Conservation (phyloP, 2,888 invertebrate species). For the Gerris lacustris region DNA sequence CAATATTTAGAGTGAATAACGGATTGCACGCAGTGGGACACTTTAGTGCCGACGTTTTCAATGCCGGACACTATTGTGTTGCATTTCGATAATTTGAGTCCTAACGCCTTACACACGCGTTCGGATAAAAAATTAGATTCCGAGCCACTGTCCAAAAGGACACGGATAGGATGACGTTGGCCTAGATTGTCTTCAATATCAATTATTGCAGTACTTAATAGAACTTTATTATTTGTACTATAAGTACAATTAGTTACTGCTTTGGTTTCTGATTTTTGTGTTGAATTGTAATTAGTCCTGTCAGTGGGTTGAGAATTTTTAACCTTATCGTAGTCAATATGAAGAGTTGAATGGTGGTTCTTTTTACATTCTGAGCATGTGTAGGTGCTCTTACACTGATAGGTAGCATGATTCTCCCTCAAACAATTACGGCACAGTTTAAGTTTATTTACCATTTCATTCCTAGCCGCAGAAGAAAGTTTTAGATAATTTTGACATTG, state of each 20-base stretch:
- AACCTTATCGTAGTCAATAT: not conserved
- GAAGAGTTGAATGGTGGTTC: not conserved
- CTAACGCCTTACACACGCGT: not conserved
- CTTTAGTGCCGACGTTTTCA: not conserved
- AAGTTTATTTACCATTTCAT: not conserved
- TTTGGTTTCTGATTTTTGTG: not conserved
- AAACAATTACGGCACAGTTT: not conserved
- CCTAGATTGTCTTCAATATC: not conserved
- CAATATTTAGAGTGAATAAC: not conserved
- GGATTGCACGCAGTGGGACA: not conserved
- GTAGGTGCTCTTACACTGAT: not conserved
- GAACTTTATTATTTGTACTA: not conserved
- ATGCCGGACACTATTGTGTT: not conserved
- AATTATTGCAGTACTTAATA: not conserved
- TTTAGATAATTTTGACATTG: not conserved
- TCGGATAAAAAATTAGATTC: slow-evolving; percentile 9
- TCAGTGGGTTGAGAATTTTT: no score
- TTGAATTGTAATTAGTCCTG: no score
- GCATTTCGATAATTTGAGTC: not conserved
- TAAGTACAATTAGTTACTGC: not conserved
- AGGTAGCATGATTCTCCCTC: not conserved
- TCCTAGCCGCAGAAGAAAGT: not conserved
- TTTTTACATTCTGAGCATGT: not conserved
- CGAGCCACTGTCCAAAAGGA: slow-evolving; percentile 12
- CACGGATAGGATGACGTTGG: not conserved